Evolutionary conservation across 92 coral and sea anemone genomes (phyloP).

Genomic region (Porites cylindrica): DNA sequence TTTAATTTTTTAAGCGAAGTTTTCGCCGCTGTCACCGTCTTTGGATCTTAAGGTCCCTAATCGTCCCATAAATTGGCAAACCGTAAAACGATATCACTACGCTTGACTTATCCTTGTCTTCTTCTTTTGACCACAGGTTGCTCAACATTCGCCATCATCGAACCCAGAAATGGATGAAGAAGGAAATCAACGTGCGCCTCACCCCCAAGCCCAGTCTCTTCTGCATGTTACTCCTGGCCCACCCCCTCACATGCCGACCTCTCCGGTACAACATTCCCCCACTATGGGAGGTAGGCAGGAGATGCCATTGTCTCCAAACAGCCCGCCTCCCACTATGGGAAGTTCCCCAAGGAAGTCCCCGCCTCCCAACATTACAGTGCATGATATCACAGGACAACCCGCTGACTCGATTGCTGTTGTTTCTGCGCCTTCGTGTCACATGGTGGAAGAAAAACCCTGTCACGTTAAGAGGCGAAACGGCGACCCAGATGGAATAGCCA

Average conservation of each 20-base stretch:
- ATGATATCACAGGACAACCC: conserved; percentile 70
- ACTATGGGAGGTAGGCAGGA: conserved; percentile 43
- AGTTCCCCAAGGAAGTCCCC: conserved; percentile 69
- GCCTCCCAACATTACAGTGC: conserved; percentile 81
- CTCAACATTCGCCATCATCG: conserved; percentile 37
- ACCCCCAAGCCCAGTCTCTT: conserved; percentile 60
- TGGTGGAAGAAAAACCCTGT: conserved; percentile 72
- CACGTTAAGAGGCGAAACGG: conserved; percentile 77
- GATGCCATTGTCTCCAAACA: conserved; percentile 37
- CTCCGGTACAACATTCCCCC: conserved; percentile 48
- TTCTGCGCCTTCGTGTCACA: conserved; percentile 58
- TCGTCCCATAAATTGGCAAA: too few relatives aligned
- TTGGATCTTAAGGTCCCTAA: too few relatives aligned
- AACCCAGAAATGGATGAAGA: conserved; percentile 70
- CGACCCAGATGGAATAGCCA: conserved; percentile 90
- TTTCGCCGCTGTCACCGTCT: too few relatives aligned
- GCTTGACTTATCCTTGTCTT: too few relatives aligned
- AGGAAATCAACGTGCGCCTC: conserved; percentile 55
- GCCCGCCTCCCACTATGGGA: conserved; percentile 53
- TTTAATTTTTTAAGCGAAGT: too few relatives aligned
- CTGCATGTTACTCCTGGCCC: conserved; percentile 23
- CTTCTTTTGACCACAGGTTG: conserved; percentile 8
- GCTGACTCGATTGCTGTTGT: conserved; percentile 63
- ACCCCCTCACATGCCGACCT: conserved; percentile 47
- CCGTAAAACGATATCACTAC: too few relatives aligned